These are phyloP conservation scores for Cheilosia soror DNA, from an alignment of 2,888 invertebrate species.

Conservation along the genomic window DNA sequence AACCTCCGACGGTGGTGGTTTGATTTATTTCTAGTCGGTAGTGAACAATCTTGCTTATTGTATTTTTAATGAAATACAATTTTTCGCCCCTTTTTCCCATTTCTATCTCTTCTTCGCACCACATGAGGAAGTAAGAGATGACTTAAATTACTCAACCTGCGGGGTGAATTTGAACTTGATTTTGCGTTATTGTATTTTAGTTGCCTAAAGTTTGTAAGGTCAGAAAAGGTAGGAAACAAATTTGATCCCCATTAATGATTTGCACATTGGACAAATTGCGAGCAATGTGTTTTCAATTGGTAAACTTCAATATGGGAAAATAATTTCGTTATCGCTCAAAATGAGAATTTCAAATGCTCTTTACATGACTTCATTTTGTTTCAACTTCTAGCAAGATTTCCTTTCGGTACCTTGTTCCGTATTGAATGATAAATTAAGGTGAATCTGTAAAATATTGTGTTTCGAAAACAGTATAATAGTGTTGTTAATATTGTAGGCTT, in stretches of 20 bases:
- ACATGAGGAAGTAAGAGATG: conserved; percentile 15
- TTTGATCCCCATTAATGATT: conserved; percentile 37
- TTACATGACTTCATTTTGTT: no score
- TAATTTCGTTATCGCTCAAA: neutral
- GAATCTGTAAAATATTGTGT: no score
- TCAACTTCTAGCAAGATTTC: no score
- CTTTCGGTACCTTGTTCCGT: no score
- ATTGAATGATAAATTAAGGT: no score
- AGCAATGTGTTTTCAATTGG: conserved; percentile 18
- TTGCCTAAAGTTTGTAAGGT: conserved; percentile 4
- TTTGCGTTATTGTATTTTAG: neutral
- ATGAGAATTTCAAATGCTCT: no score
- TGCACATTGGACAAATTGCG: conserved; percentile 9
- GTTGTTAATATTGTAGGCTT: no score
- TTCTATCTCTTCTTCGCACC: neutral
- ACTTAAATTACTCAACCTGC: conserved; percentile 18
- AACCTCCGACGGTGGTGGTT: conserved; percentile 8
- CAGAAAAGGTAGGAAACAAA: conserved; percentile 19
- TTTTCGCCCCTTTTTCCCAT: neutral
- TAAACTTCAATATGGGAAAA: conserved; percentile 7
- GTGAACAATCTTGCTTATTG: conserved; percentile 11
- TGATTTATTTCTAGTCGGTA: conserved; percentile 28
- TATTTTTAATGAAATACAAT: conserved; percentile 33
- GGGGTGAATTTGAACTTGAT: conserved; percentile 10
- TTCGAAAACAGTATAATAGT: no score